These are phyloP conservation scores for Sminthurinus aureus DNA, from an alignment of 2,888 invertebrate genomes.

Conservation along the genomic window DNA sequence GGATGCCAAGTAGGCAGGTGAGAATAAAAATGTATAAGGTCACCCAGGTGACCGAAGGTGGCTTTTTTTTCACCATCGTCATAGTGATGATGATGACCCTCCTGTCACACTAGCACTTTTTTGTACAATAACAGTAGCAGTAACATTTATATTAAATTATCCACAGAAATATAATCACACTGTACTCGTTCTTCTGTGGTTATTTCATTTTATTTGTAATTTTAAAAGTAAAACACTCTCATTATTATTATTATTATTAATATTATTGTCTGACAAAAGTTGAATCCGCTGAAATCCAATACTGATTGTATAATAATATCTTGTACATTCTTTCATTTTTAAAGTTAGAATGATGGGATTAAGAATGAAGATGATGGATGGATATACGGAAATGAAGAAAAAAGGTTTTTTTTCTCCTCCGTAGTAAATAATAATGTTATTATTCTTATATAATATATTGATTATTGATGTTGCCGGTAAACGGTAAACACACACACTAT, in stretches of 20 bases:
- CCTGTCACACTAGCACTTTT: neutral
- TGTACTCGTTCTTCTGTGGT: neutral
- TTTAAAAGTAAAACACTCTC: neutral
- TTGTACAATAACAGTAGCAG: no score
- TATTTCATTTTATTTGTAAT: neutral
- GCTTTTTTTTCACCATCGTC: neutral
- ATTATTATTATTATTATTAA: neutral
- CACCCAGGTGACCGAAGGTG: conserved; percentile 9
- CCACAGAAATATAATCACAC: neutral
- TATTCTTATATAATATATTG: no score
- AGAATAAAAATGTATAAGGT: conserved; percentile 23
- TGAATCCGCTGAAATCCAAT: neutral
- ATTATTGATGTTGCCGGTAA: no score
- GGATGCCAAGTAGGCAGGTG: conserved; percentile 12
- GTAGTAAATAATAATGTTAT: neutral
- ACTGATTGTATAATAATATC: no score
- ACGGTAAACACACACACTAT: no score
- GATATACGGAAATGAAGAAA: neutral
- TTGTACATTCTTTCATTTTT: no score
- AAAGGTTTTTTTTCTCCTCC: neutral
- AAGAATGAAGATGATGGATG: neutral
- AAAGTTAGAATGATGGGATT: neutral
- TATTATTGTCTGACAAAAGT: neutral
- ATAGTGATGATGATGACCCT: neutral
- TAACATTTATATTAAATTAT: no score